Evolutionary conservation across 2,888 invertebrate genomes (phyloP), one percentile per base, ranked within the genome.

Genomic region (Lithosia quadra): DNA sequence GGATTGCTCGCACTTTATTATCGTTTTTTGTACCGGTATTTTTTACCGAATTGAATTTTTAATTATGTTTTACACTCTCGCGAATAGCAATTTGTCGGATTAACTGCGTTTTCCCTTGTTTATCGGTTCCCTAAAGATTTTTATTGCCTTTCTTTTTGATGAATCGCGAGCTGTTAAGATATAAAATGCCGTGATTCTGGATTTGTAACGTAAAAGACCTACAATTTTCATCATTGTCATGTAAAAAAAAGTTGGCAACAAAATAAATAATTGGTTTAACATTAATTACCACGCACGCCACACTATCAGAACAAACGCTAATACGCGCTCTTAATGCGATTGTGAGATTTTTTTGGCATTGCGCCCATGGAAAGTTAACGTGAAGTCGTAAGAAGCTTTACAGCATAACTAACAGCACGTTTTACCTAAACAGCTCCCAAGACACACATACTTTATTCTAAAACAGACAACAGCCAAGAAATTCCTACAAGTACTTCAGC

Each of bases 1-100:
- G 90, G 88, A 90, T 89, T 88, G 84, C 89, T 86, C 88, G 82
- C 86, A 85, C 86, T 85, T 86, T 87, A 89, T 92, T 91, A 88
- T 82, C 79, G 74, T 82, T 78, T 81, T 81, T 77, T 72, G 39
- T 67, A 71, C 75, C 65, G 56, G 72, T 74, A 69, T 89, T 90
- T 91, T 88, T 86, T 78, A 78, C 88, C 77, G 87, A 90, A 92
- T 93, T 90, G 92, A 90, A 90, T 91, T 94, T 94, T 94, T 95
- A 94, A 95, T 95, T 94, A 92, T 92, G 90, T 91, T 94, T 94
- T 93, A 94, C 91, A 92, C 91, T 85, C 90, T 88, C 86, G 89
- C 91, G 92, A 91, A 90, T 92, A 88, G 91, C 93, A 93, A 95
- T 95, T 93, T 90, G 84, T 88, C 77, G 86, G 88, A 94, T 94